Base-by-base conservation (phyloP, 2,888 invertebrate species). In the Orchestes rusci region DNA sequence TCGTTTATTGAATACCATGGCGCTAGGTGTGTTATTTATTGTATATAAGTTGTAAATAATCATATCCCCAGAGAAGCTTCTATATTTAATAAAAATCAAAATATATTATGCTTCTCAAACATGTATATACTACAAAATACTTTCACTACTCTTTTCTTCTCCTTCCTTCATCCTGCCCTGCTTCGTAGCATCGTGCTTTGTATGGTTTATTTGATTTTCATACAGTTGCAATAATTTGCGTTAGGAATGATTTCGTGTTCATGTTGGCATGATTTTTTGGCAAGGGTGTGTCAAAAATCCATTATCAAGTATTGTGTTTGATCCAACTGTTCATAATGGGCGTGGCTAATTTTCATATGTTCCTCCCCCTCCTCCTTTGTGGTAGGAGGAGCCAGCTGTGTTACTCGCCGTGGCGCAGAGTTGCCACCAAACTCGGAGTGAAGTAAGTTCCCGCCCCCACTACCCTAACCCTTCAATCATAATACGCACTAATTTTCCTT, bases 391-490 rank as follows among this genome's bases (percentile, higher is more conserved):
- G 71, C 68, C 75, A 80, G 77, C 81, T 80, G 77, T 83, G 84
- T 80, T 85, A 85, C 79, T 86, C 85, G 70, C 90, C 89, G 75
- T 91, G 90, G 90, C 84, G 88, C 68, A 83, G 89, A 73, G 90
- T 90, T 72, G 90, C 90, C 71, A 88, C 86, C 74, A 90, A 89
- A 74, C 84, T 90, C 70, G 89, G 90, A 81, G 89, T 91, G 75
- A 88, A 89, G 89, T 90, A 88, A 88, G 90, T 89, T 70, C 71
- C 69, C n/a, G n/a, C n/a, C n/a, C 69, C 39, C 39, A 5, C 34
- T 56, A 53, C 57, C 64, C 66, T 65, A 55, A 58, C 63, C 60
- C 46, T 53, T 45, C 39, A 52, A 52, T 50, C 18, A 16, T 15
- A 15, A 37, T 13, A 23, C 41, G 38, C 38, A 39, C 40, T 43